Conservation (phyloP, 53 echinoderm and acorn worm species). For the Paelopatides confundens region DNA sequence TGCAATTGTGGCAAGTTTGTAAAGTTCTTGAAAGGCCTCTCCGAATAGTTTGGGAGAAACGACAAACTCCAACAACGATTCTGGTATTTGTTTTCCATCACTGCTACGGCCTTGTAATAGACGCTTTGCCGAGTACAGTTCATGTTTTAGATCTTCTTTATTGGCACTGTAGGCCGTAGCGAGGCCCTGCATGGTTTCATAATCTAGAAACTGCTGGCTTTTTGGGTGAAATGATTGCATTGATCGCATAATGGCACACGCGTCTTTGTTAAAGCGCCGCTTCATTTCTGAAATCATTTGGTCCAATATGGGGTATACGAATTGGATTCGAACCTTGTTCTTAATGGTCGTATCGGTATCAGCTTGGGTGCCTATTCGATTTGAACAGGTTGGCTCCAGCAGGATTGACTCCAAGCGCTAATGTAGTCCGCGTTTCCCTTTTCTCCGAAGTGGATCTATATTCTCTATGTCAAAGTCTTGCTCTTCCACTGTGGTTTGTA, state of each 20-base stretch:
- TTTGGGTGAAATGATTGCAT: slow-evolving; percentile 16
- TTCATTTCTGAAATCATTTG: slow-evolving; percentile 50
- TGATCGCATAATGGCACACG: slow-evolving; percentile 37
- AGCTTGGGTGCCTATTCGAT: slow-evolving; percentile 16
- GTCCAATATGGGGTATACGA: slow-evolving; percentile 44
- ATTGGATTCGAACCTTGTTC: slow-evolving; percentile 9
- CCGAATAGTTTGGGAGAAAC: neutral
- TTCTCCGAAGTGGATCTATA: slow-evolving; percentile 13
- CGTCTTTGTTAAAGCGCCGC: slow-evolving; percentile 20
- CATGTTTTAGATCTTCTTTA: slow-evolving; percentile 44
- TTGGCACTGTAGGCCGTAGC: slow-evolving; percentile 44
- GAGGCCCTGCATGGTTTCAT: slow-evolving; percentile 37
- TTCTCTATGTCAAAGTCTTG: slow-evolving; percentile 18
- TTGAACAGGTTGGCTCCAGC: slow-evolving; percentile 16
- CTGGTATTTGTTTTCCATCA: slow-evolving; percentile 7
- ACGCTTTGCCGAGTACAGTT: slow-evolving; percentile 39
- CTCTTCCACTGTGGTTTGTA: slow-evolving; percentile 34
- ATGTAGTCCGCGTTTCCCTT: slow-evolving; percentile 34
- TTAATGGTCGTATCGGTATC: slow-evolving; percentile 3
- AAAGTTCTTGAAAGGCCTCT: slow-evolving; percentile 16
- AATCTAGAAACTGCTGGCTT: slow-evolving; percentile 1
- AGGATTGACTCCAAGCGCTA: slow-evolving; percentile 20
- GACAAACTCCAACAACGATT: neutral
- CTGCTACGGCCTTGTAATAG: slow-evolving; percentile 21
- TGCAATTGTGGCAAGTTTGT: slow-evolving; percentile 6